A percentile compares a stretch with the other conserved stretches of the same genome.
Evolutionary conservation across 1,140 invertebrate genomes (phyloP).

Genomic region (Stegodyphus dumicola): DNA sequence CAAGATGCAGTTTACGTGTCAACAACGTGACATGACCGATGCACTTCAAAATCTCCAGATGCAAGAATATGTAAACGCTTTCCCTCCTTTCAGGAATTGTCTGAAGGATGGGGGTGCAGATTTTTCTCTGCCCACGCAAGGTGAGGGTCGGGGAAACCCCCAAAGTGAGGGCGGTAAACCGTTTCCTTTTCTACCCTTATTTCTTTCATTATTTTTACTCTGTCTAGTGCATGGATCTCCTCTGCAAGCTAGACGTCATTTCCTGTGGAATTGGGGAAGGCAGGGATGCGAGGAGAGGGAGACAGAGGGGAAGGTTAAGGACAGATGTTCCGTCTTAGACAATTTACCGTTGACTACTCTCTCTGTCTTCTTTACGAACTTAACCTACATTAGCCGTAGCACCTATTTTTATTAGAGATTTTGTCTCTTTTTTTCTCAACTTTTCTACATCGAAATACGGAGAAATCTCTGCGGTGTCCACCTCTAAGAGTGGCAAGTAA

Average conservation of each 20-base stretch:
- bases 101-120: background rate
- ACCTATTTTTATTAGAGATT: too few relatives aligned
- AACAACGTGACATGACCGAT: constrained; percentile 29
- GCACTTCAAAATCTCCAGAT: constrained; percentile 19
- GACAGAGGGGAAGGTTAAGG: constrained; percentile 36
- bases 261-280: constrained; percentile 13
- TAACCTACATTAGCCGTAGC: constrained; percentile 17
- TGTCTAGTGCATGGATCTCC: background rate
- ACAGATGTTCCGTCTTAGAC: constrained; percentile 17
- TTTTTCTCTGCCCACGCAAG: background rate
- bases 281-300: constrained; percentile 8
- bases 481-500: too few relatives aligned
- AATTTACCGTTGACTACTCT: constrained; percentile 40
- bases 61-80: constrained; percentile 7
- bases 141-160: constrained; percentile 2
- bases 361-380: background rate
- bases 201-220: background rate
- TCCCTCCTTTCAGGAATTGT: too few relatives aligned
- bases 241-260: constrained; percentile 26
- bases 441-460: too few relatives aligned
- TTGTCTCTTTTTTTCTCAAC: too few relatives aligned
- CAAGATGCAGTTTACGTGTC: background rate
- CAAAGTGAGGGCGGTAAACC: constrained; percentile 32
- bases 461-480: too few relatives aligned
- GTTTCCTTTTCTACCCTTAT: constrained; percentile 4